Percentiles rank a stretch among this genome's conserved stretches.
Evolutionary conservation across 2,797 vertebrate species (phyloP).

Genomic region (Acrossocheilus fasciatus): DNA sequence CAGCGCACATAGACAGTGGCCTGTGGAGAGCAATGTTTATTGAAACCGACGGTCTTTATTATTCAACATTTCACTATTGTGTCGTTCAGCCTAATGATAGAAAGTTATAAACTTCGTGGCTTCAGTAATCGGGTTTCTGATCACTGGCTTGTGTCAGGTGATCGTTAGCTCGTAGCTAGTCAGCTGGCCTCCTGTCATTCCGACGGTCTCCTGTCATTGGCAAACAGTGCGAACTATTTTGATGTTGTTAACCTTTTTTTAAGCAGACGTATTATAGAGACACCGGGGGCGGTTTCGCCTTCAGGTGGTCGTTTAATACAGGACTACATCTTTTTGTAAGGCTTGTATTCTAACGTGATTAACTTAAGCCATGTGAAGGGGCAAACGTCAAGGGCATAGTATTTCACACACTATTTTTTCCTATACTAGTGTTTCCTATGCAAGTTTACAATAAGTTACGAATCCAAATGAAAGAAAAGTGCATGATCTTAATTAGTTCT

Average conservation of each 20-base stretch:
- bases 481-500: too few relatives aligned
- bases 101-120: not conserved
- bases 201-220: conserved; percentile 14
- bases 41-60: not conserved
- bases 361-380: conserved; percentile 12
- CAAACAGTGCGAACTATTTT: conserved; percentile 15
- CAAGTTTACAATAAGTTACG: not conserved
- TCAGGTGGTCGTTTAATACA: not conserved
- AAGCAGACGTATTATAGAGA: too few relatives aligned
- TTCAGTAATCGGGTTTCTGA: not conserved
- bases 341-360: conserved; percentile 3
- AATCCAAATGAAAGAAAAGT: not conserved
- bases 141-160: conserved; percentile 27
- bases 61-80: not conserved
- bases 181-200: conserved; percentile 32
- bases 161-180: conserved; percentile 37
- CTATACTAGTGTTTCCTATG: not conserved
- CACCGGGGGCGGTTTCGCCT: not conserved
- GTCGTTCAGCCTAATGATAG: not conserved
- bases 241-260: not conserved
- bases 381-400: conserved; percentile 64
- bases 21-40: not conserved
- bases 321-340: not conserved
- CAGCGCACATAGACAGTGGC: not conserved
- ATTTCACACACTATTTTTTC: conserved; percentile 2